Base-by-base conservation (phyloP, 2,888 invertebrate species). In the Bellardia bayeri region DNA sequence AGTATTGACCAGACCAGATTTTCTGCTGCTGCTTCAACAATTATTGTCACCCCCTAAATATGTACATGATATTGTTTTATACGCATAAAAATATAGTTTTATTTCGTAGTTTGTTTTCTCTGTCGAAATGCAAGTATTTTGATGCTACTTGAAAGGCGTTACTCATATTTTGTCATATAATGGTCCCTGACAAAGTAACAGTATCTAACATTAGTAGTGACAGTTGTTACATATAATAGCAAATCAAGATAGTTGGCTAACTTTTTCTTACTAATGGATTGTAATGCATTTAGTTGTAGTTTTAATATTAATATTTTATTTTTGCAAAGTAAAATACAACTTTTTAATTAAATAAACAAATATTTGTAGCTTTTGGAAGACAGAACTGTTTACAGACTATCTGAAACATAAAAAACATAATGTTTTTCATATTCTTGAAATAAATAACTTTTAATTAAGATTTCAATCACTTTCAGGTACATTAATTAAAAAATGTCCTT, bases 241-340 rank as follows among this genome's bases (percentile, higher is more conserved):
- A 54, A 76, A 40, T 40, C 8, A 7, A 30, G n/a, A 56, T n/a
- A 54, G 40, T 51, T 71, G 7, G 1, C 30, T 63, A 66, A 81
- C 51, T 72, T 72, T 33, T 64, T 37, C 58, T 33, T 23, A 14
- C 33, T 81, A 74, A 74, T 81, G 56, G 45, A 56, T 56, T 74
- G 66, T 61, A 69, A 80, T 61, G 37, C 13, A 63, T 45, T 33
- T 61, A 45, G 30, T 14, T 42, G 3, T n/a, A 6, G 23, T 23
- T 23, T 23, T 23, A 1, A 23, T 23, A 23, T 23, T 23, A 23
- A 23, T 51, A 37, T 37, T 37, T 37, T 37, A 6, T 37, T 37
- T 37, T 37, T 37, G 6, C 5, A 37, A 4, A 37, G 37, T 6
- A 37, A 5, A 37, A 37, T 37, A 37, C 37, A 37, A 5, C 37